Evolutionary conservation across 2,888 invertebrate genomes (phyloP), one percentile per base, ranked within the genome.

Genomic region (Leucozona laternaria): DNA sequence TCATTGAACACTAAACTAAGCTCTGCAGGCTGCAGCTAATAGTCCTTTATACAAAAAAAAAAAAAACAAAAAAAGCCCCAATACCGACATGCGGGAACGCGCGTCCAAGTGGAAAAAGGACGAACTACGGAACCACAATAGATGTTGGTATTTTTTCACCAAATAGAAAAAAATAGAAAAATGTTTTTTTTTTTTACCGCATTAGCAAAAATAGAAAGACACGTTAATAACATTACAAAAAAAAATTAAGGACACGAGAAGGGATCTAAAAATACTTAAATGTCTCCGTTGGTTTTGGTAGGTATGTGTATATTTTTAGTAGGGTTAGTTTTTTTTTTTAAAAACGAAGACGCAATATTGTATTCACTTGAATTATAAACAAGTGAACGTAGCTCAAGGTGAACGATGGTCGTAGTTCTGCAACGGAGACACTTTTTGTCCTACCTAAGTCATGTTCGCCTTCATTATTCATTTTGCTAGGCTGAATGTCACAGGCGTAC

Each of bases 231-330:
- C 4, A 17, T 66, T 86, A 70, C 73, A 81, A 4, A 37, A n/a
- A 40, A 60, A 37, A 40, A 6, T 75, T 64, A 86, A 86, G 78
- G 78, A 82, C 82, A 82, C n/a, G 13, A 64, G 64, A 79, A 79
- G 13, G 53, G 70, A 66, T 73, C 78, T 86, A 82, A 82, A 86
- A 82, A 86, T 78, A 86, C 8, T 43, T 11, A 55, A 64, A 79
- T 78, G 57, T 53, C 68, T 57, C 57, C 28, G 70, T 70, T 75
- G 31, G 22, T 53, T 79, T 78, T 64, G 71, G 57, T 58, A 31
- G 8, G 31, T 31, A 64, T n/a, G n/a, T 20, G 45, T 20, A 25
- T 86, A 70, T 78, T 82, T 86, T 86, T 79, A 68, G 68, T n/a
- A 5, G 22, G 11, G 34, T 31, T 5, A 7, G 48, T 60, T 48